Percentiles rank a stretch among this genome's conserved stretches.
Conservation (phyloP, 2,113 vertebrate species). For the Atrichornis clamosus region DNA sequence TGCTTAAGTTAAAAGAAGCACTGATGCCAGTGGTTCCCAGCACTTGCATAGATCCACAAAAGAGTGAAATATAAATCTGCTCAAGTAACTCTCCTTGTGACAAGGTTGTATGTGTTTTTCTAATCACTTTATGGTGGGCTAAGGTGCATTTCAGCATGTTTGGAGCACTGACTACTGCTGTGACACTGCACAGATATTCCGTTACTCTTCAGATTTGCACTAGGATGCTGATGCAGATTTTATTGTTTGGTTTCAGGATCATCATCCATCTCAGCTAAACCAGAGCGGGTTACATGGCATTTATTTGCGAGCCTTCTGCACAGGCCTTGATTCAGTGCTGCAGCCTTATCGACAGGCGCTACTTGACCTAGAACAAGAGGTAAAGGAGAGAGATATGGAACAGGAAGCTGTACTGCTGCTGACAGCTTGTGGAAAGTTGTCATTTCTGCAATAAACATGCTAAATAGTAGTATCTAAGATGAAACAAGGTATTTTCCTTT, state of each 20-base stretch:
- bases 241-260: conserved; percentile 79
- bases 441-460: neutral
- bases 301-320: conserved; percentile 94
- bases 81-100: neutral
- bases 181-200: neutral
- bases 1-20: neutral
- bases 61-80: neutral
- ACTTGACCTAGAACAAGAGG: conserved; percentile 95
- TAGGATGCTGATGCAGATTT: neutral
- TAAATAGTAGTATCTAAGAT: neutral
- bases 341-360: conserved; percentile 94
- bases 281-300: conserved; percentile 89
- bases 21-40: neutral
- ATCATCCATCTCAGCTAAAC: conserved; percentile 81
- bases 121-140: neutral
- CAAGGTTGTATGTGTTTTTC: neutral
- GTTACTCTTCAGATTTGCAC: neutral
- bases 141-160: neutral
- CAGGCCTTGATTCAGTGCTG: conserved; percentile 91
- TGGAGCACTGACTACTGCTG: neutral
- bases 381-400: conserved; percentile 48
- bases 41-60: neutral
- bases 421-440: neutral
- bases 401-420: neutral
- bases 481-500: neutral